Conservation (phyloP, 2,888 invertebrate genomes). For the Hetaerina titia region DNA sequence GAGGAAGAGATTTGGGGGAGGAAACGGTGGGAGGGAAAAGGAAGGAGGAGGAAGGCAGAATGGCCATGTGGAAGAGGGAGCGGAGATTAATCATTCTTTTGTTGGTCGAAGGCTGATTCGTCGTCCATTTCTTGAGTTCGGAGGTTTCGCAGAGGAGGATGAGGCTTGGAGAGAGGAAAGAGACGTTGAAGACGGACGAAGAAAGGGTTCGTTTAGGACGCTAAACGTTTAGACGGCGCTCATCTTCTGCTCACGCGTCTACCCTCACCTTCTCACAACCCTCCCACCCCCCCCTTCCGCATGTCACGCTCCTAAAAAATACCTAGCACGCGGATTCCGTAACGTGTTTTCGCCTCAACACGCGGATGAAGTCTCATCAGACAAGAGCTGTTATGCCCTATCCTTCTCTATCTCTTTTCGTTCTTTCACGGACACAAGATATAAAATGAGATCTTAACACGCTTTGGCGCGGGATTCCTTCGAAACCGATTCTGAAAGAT, state of each 20-base stretch:
- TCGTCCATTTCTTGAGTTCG: slow-evolving; percentile 32
- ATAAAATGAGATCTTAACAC: slow-evolving; percentile 39
- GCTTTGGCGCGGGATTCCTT: slow-evolving; percentile 13
- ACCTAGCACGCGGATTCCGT: not conserved
- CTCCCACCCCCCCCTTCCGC: not conserved
- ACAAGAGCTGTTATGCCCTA: slow-evolving; percentile 1
- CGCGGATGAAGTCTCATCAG: slow-evolving; percentile 31
- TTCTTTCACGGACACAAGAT: not conserved
- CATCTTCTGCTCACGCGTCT: slow-evolving; percentile 32
- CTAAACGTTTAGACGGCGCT: slow-evolving; percentile 35
- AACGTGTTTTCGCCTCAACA: slow-evolving; percentile 21
- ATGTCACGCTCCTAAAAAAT: slow-evolving; percentile 17
- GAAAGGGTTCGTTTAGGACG: slow-evolving; percentile 25
- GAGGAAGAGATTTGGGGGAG: slow-evolving; percentile 18
- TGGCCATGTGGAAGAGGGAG: no score
- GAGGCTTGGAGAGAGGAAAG: not conserved
- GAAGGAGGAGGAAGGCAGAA: not conserved
- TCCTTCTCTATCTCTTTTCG: not conserved
- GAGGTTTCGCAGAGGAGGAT: not conserved
- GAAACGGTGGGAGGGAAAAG: not conserved
- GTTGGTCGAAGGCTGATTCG: slow-evolving; percentile 39
- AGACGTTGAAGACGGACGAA: slow-evolving; percentile 11
- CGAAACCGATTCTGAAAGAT: not conserved
- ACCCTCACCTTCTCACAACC: not conserved
- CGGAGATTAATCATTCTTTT: slow-evolving; percentile 34